Evolutionary conservation across 1,140 invertebrate genomes (phyloP).

Genomic region (Hypothenemus hampei): DNA sequence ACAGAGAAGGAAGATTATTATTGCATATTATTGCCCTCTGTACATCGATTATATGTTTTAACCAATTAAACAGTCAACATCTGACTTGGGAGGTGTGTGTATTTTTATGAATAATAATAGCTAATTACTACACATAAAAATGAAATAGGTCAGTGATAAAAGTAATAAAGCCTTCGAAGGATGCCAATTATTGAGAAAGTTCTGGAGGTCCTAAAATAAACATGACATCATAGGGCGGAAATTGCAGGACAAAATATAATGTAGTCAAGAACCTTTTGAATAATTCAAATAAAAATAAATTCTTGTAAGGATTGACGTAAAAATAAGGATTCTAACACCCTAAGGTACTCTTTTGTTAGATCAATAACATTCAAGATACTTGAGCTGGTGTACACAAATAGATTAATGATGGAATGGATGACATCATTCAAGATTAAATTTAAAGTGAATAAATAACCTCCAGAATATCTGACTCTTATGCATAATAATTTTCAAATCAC

Average conservation of each 20-base stretch:
- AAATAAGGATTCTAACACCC: neutral
- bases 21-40: no score
- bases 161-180: neutral
- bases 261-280: neutral
- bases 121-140: neutral
- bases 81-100: neutral
- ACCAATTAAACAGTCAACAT: neutral
- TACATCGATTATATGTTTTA: neutral
- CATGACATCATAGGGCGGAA: neutral
- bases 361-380: neutral
- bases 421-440: neutral
- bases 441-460: neutral
- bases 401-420: neutral
- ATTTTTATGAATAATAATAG: neutral
- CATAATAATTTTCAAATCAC: neutral
- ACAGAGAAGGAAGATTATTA: no score
- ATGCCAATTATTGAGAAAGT: neutral
- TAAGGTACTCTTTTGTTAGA: no score
- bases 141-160: neutral
- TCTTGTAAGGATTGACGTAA: neutral
- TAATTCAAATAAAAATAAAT: neutral
- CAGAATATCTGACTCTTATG: neutral
- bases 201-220: neutral
- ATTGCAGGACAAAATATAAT: neutral
- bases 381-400: neutral